Percentiles rank a stretch among this genome's conserved stretches.
phyloP scores from a whole-genome alignment of 2,797 vertebrate genomes.

The Mormyrops boulengeri region DNA sequence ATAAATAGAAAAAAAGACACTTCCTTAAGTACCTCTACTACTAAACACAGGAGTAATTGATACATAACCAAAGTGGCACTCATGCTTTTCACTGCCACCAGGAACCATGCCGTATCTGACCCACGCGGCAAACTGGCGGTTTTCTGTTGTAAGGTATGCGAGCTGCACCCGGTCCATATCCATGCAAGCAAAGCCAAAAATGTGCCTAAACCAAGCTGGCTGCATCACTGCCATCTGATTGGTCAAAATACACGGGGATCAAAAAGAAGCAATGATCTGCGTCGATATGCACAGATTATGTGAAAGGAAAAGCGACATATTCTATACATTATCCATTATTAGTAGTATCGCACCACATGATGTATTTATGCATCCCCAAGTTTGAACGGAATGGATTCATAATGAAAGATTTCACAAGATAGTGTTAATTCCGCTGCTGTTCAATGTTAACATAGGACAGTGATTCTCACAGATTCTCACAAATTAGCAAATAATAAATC shows the following conservation, averaged over 20 bases:
- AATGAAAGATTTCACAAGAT: not conserved
- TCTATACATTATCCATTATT: not conserved
- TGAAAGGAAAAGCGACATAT: not conserved
- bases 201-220: not conserved
- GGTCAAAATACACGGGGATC: not conserved
- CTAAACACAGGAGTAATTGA: not conserved
- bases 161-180: not conserved
- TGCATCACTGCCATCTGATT: not conserved
- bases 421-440: not conserved
- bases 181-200: not conserved
- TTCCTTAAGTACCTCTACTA: not conserved
- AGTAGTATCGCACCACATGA: too few relatives aligned
- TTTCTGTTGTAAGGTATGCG: not conserved
- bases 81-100: not conserved
- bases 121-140: not conserved
- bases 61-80: not conserved
- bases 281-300: not conserved
- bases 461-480: not conserved
- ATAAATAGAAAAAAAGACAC: not conserved
- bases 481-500: not conserved
- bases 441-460: not conserved
- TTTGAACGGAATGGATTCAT: not conserved
- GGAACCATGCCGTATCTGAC: not conserved
- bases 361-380: too few relatives aligned
- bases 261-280: not conserved